Base-by-base conservation (phyloP, 2,888 invertebrate species). In the Pseudeuparius sepicola region DNA sequence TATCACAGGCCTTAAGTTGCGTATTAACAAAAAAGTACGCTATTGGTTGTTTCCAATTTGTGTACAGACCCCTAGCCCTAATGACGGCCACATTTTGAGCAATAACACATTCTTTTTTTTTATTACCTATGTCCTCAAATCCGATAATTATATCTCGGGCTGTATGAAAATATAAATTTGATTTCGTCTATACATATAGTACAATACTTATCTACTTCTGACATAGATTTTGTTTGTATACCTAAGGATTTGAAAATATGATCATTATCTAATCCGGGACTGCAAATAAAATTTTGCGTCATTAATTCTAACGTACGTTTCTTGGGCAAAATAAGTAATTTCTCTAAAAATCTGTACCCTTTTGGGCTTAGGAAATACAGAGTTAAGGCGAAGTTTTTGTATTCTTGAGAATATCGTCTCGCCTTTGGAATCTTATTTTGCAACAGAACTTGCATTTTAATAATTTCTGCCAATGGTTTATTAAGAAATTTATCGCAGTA, bases 161-260 rank as follows among this genome's bases (percentile, higher is more conserved):
- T 16, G 16, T 32, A 18, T 39, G 26, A 23, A 24, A 37, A 28
- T 24, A 42, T 25, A 40, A 32, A 28, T 39, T 32, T 4, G 31
- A 36, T 25, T 41, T 41, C 35, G 14, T 41, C 41, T 14, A 41
- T 24, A 17, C 32, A 35, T 12, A 41, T 17, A 9, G 18, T 26
- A 32, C 35, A 38, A 24, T 31, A 32, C 16, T 27, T 38, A 11
- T 40, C 37, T 37, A 30, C 23, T 11, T 23, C 15, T 18, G 27
- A 10, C 36, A 32, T 36, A 10, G 32, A 32, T 71, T 68, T 0
- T 24, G 4, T 13, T 32, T 32, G n/a, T n/a, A n/a, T n/a, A n/a
- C n/a, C n/a, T n/a, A n/a, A n/a, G n/a, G n/a, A n/a, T n/a, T n/a
- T n/a, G n/a, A n/a, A n/a, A n/a, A n/a, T n/a, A n/a, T n/a, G n/a